phyloP scores from a whole-genome alignment of 1,140 invertebrate species.

The Gonioctena quinquepunctata region DNA sequence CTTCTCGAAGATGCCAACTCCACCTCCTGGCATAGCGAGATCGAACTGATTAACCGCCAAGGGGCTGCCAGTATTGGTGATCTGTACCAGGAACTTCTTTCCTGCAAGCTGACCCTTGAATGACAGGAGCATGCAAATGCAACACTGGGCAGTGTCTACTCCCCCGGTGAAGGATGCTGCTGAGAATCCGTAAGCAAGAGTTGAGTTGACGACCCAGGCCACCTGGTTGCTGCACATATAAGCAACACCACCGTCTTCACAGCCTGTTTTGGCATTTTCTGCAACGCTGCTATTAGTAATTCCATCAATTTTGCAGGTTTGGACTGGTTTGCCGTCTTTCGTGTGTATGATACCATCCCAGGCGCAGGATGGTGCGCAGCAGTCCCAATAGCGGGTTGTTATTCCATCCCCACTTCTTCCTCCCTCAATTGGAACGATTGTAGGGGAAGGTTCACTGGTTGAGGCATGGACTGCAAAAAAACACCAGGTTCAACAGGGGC shows the following conservation, averaged over 20 bases:
- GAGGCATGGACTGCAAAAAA: neutral
- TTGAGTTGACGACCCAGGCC: slow-evolving; percentile 10
- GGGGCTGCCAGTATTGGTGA: slow-evolving; percentile 25
- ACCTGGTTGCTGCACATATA: slow-evolving; percentile 24
- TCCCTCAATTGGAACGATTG: slow-evolving; percentile 4
- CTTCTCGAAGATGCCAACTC: slow-evolving; percentile 22
- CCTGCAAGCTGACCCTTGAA: slow-evolving; percentile 14
- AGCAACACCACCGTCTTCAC: slow-evolving; percentile 14
- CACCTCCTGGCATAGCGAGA: slow-evolving; percentile 26
- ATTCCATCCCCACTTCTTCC: slow-evolving; percentile 12
- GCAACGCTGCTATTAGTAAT: slow-evolving; percentile 14
- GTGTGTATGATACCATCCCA: neutral
- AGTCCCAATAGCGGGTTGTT: slow-evolving; percentile 23
- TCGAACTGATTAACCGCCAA: slow-evolving; percentile 27
- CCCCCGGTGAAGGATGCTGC: slow-evolving; percentile 27
- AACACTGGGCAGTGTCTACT: slow-evolving; percentile 16
- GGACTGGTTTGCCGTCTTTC: neutral
- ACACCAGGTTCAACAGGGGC: no score
- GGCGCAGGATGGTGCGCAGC: slow-evolving; percentile 13
- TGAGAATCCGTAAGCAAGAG: slow-evolving; percentile 17
- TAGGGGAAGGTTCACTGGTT: neutral
- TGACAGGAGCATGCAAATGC: slow-evolving; percentile 10
- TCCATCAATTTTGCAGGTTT: slow-evolving; percentile 24
- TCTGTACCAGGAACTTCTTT: slow-evolving; percentile 23
- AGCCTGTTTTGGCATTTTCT: slow-evolving; percentile 18